phyloP scores from a whole-genome alignment of 2,888 invertebrate species.

The Ophion slaviceki region DNA sequence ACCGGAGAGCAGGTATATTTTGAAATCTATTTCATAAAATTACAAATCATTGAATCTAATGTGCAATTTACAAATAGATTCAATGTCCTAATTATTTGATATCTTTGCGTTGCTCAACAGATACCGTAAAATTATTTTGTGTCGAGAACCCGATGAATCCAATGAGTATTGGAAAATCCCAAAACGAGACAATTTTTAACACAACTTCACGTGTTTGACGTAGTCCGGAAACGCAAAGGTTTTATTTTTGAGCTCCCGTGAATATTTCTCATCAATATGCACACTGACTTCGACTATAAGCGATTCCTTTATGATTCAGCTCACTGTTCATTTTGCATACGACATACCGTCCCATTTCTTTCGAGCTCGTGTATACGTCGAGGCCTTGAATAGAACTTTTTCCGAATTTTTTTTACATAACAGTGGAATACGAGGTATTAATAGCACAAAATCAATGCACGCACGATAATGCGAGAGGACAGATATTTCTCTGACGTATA shows the following conservation, averaged over 20 bases:
- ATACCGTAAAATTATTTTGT: too few relatives aligned
- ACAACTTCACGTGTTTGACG: background rate
- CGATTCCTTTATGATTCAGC: conserved; percentile 2
- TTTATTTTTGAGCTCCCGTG: background rate
- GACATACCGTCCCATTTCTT: background rate
- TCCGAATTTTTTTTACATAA: background rate
- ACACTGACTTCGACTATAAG: conserved; percentile 6
- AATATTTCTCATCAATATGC: conserved; percentile 7
- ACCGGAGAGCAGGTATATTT: too few relatives aligned
- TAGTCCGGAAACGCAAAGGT: conserved; percentile 1
- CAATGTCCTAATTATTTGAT: too few relatives aligned
- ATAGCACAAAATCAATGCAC: background rate
- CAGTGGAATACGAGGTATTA: background rate
- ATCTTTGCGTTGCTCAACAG: too few relatives aligned
- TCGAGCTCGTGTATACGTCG: background rate
- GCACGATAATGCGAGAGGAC: background rate
- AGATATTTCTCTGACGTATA: background rate
- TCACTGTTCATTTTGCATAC: background rate
- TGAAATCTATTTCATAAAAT: too few relatives aligned
- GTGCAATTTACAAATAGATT: too few relatives aligned
- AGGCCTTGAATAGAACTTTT: background rate
- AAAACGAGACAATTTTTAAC: background rate
- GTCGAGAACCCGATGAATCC: background rate
- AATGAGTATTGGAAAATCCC: background rate
- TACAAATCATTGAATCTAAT: too few relatives aligned